Evolutionary conservation across 2,888 invertebrate genomes (phyloP), one percentile per base, ranked within the genome.

Genomic region (Phyto melanocephala): DNA sequence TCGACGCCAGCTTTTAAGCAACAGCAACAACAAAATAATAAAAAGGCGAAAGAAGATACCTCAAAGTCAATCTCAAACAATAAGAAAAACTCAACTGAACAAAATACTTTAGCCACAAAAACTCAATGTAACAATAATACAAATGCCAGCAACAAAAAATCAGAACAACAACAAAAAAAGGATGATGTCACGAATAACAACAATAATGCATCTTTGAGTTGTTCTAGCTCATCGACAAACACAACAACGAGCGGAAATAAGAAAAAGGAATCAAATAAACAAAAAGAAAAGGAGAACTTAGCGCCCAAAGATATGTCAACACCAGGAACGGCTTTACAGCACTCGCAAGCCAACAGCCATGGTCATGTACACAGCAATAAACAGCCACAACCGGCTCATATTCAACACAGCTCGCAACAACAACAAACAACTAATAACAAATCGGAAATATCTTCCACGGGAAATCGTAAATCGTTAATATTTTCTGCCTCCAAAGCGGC

Each of bases 251-350:
- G n/a, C 7, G 50, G 77, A 13, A 86, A 81, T 60, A 87, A 87
- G 74, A 85, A 85, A 35, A 88, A 88, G 58, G 87, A 87, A n/a
- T 78, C 85, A 5, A 67, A 82, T 11, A 89, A 87, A 50, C 90
- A 89, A 45, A 89, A 91, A 1, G 91, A 91, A 77, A 91, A 91
- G 35, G 91, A 91, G 79, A 91, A 91, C 79, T 84, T 90, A 35
- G 90, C 90, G 0, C 91, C 91, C 15, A 89, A 87, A 81, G 87
- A 88, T 54, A 76, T 80, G 56, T 24, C 76, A 28, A 28, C 78
- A 7, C 71, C 62, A 65, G 84, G 56, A 10, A 72, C 58, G 81
- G 84, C 10, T 82, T 81, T 72, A 20, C 84, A 83, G 37, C 68
- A 68, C 76, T 84, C 78, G 17, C 85, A 74, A 63, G 50, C 56